Evolutionary conservation across 2,888 invertebrate genomes (phyloP).

Genomic region (Tricholauxania praeusta): DNA sequence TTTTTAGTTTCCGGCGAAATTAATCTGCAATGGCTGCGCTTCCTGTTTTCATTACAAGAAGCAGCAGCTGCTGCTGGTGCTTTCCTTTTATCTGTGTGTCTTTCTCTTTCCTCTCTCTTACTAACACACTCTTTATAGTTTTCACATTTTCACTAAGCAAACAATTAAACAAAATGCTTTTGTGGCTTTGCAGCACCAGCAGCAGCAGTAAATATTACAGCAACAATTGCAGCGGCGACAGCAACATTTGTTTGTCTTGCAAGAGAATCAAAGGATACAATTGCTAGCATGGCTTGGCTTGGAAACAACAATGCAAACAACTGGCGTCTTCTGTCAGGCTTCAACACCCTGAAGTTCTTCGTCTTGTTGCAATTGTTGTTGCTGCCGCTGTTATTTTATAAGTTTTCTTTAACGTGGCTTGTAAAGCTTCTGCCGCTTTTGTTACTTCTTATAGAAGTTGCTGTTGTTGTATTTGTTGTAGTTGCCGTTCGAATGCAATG

Average conservation of each 20-base stretch:
- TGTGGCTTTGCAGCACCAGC: conserved; percentile 13
- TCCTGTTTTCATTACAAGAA: too few relatives aligned
- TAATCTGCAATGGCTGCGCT: conserved; percentile 21
- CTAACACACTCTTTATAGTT: conserved; percentile 5
- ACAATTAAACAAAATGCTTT: conserved; percentile 34
- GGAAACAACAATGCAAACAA: too few relatives aligned
- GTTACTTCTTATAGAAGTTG: background rate
- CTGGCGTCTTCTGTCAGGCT: background rate
- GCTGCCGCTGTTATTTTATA: conserved; percentile 4
- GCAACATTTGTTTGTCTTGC: conserved; percentile 12
- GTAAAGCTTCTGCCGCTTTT: background rate
- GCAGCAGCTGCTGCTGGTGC: too few relatives aligned
- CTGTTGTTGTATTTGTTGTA: background rate
- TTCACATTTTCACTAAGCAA: conserved; percentile 24
- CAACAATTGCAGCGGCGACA: background rate
- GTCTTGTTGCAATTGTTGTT: conserved; percentile 3
- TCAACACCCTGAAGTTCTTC: background rate
- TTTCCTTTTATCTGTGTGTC: background rate
- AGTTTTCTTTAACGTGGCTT: conserved; percentile 7
- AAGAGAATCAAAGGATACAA: conserved; percentile 5
- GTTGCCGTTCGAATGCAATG: background rate
- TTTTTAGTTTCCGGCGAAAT: conserved; percentile 23
- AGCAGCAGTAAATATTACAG: background rate
- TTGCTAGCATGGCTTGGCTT: background rate
- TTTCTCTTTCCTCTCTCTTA: background rate